Evolutionary conservation across 2,113 vertebrate species (phyloP).

Genomic region (Petroica traversi): DNA sequence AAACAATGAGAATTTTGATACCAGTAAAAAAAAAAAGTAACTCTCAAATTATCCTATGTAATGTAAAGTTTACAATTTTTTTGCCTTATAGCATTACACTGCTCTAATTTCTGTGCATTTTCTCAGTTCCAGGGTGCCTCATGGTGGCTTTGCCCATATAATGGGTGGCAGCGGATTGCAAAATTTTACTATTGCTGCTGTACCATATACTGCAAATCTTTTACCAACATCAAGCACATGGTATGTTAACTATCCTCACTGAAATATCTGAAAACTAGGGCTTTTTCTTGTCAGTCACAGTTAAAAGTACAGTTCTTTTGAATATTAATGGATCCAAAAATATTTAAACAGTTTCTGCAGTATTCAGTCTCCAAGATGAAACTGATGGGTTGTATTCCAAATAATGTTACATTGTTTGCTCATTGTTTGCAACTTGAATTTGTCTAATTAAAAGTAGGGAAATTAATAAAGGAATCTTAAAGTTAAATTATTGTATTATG

Average conservation of each 20-base stretch:
- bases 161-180: slow-evolving; percentile 97
- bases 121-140: slow-evolving; percentile 93
- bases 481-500: neutral
- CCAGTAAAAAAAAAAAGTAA: neutral
- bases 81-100: neutral
- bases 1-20: neutral
- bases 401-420: neutral
- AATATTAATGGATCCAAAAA: neutral
- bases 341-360: neutral
- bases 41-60: neutral
- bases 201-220: slow-evolving; percentile 91
- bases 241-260: slow-evolving; percentile 72
- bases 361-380: neutral
- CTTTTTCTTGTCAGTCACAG: neutral
- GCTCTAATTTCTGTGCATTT: slow-evolving; percentile 2
- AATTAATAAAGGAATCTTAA: slow-evolving; percentile 2
- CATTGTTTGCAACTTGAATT: neutral
- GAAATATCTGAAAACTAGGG: neutral
- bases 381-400: neutral
- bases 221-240: slow-evolving; percentile 97
- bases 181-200: slow-evolving; percentile 94
- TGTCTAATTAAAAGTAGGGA: neutral
- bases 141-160: slow-evolving; percentile 95
- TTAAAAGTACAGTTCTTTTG: neutral
- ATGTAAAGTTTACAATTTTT: neutral